Evolutionary conservation across 2,797 vertebrate species (phyloP).

Genomic region (Anguilla marmorata): DNA sequence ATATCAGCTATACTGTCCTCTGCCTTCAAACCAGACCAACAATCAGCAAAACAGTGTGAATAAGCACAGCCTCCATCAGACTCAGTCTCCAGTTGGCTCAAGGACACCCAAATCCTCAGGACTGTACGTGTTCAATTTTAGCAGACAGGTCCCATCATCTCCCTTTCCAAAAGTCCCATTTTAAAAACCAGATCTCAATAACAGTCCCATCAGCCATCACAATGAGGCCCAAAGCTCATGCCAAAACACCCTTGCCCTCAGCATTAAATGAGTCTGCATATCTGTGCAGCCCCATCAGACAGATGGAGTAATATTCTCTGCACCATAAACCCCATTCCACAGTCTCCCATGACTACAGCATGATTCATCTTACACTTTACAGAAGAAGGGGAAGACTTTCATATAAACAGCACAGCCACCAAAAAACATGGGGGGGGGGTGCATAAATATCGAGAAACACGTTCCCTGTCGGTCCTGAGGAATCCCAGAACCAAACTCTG

Average conservation of each 20-base stretch:
- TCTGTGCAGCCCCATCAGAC: background rate
- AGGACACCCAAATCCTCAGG: background rate
- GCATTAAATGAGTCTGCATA: background rate
- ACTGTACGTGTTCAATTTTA: background rate
- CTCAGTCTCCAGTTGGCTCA: background rate
- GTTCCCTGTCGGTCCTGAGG: no score
- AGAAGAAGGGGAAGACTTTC: background rate
- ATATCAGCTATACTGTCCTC: no score
- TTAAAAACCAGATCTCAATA: background rate
- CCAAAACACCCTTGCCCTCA: background rate
- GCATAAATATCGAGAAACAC: background rate
- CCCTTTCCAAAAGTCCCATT: background rate
- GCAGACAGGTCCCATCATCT: background rate
- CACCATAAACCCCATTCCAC: background rate
- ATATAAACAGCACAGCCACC: background rate
- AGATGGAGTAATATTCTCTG: background rate
- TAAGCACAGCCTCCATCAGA: background rate
- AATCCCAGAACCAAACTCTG: background rate
- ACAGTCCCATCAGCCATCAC: background rate
- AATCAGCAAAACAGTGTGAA: background rate
- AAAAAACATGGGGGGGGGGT: background rate
- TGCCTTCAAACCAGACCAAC: background rate
- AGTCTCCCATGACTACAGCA: background rate
- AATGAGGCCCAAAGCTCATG: background rate
- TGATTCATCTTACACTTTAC: background rate